phyloP scores from a whole-genome alignment of 2,797 vertebrate species.

The Margarornis squamiger region DNA sequence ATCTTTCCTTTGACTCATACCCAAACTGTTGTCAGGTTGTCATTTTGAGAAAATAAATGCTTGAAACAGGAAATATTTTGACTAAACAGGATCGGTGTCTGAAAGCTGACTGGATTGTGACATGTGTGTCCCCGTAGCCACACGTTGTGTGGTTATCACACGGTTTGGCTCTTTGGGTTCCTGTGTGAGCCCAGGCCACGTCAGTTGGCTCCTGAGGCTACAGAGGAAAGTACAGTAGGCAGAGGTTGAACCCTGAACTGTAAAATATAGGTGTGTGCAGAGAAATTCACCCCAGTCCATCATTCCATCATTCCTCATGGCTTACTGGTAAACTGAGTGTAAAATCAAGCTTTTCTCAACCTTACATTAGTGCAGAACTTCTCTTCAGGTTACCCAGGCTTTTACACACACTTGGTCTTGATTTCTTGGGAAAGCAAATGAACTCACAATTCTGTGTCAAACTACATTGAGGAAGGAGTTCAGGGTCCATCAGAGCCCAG shows the following conservation, averaged over 20 bases:
- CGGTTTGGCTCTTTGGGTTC: not conserved
- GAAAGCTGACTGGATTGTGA: not conserved
- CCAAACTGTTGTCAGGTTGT: conserved; percentile 52
- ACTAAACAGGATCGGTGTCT: conserved; percentile 26
- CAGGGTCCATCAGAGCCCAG: not conserved
- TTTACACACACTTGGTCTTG: not conserved
- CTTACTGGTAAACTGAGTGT: not conserved
- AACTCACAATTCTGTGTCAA: not conserved
- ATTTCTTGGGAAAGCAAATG: not conserved
- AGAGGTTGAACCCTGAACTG: not conserved
- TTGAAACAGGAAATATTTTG: conserved; percentile 70
- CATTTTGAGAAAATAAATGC: conserved; percentile 66
- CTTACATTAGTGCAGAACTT: not conserved
- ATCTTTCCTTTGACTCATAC: conserved; percentile 66
- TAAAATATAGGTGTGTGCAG: not conserved
- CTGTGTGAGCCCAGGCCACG: not conserved
- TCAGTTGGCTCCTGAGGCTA: not conserved
- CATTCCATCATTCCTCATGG: not conserved
- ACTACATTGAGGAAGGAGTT: not conserved
- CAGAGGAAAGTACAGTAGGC: not conserved
- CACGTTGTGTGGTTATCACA: not conserved
- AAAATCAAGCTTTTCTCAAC: not conserved
- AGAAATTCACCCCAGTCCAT: not conserved
- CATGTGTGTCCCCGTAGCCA: not conserved
- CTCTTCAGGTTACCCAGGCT: not conserved